Percentiles rank a stretch among this genome's conserved stretches.
phyloP scores from a whole-genome alignment of 2,797 vertebrate species.

The Botia almorhae region DNA sequence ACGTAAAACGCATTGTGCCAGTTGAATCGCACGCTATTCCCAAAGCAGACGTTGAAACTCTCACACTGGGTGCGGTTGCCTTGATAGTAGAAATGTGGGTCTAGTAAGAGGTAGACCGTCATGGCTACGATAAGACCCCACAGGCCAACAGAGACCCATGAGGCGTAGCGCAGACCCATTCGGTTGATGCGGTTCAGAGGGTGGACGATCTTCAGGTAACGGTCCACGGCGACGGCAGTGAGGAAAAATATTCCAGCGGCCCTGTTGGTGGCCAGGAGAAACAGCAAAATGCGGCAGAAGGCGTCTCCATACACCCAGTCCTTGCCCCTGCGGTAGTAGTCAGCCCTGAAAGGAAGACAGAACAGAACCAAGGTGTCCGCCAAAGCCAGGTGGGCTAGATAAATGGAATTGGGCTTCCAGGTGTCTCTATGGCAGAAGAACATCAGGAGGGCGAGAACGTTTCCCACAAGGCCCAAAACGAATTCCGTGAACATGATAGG shows the following conservation, averaged over 20 bases:
- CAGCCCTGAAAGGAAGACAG: constrained; percentile 80
- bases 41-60: constrained; percentile 83
- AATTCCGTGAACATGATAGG: constrained; percentile 78
- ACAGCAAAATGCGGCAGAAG: constrained; percentile 77
- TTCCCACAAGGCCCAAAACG: constrained; percentile 78
- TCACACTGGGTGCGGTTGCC: constrained; percentile 78
- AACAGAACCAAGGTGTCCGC: constrained; percentile 80
- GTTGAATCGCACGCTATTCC: constrained; percentile 65
- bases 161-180: constrained; percentile 71
- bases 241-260: constrained; percentile 82
- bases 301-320: constrained; percentile 79
- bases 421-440: constrained; percentile 76
- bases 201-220: constrained; percentile 81
- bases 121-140: constrained; percentile 76
- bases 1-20: constrained; percentile 82
- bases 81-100: constrained; percentile 66
- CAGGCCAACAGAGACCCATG: constrained; percentile 72
- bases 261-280: constrained; percentile 77
- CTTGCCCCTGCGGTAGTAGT: constrained; percentile 78
- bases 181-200: constrained; percentile 73
- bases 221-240: constrained; percentile 79
- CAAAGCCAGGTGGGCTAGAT: constrained; percentile 79
- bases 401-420: constrained; percentile 80
- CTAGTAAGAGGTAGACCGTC: constrained; percentile 71
- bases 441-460: constrained; percentile 77